Evolutionary conservation across 2,113 vertebrate genomes (phyloP), one percentile per base, ranked within the genome.

Genomic region (Brienomyrus brachyistius): DNA sequence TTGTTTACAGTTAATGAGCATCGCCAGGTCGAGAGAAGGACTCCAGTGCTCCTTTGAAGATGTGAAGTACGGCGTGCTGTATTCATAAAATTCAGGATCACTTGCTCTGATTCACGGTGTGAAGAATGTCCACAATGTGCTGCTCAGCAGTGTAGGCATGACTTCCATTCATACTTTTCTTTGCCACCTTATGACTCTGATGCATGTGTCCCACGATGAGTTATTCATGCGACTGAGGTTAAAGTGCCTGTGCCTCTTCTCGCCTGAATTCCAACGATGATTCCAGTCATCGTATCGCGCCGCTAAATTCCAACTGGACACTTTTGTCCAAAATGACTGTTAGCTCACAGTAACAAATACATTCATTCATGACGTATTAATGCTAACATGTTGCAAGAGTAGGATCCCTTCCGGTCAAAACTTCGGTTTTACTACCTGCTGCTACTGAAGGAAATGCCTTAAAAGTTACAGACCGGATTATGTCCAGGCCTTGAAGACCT

Each of bases 1-100:
- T 87, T 87, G 85, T 87, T 87, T 87, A 87, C 27, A 0, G 85
- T 87, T 87, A 87, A 87, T 87, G 45, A 35, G 27, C 21, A 87
- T 9, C 85, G 40, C n/a, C 51, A 40, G 51, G 21, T 54, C 51
- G 5, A 56, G 85, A 35, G 85, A 56, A 54, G 31, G 50, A 87
- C 56, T 19, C 85, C 19, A 19, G 15, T 19, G 19, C 6, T 56
- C 51, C 48, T 54, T 54, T 54, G 51, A 31, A 56, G 27, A 54
- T 27, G 21, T 35, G 48, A 87, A 88, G 56, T 88, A 66, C 8
- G 3, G 31, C 23, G 23, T 88, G 40, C 56, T 23, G 21, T 66
- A 45, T 88, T 88, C 35, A 40, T 88, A n/a, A 45, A 66, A 88
- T 88, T 66, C 87, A 66, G 40, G 54, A 17, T 56, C 27, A n/a